Evolutionary conservation across 2,113 vertebrate genomes (phyloP), one percentile per base, ranked within the genome.

Genomic region (Triplophysa tibetana): DNA sequence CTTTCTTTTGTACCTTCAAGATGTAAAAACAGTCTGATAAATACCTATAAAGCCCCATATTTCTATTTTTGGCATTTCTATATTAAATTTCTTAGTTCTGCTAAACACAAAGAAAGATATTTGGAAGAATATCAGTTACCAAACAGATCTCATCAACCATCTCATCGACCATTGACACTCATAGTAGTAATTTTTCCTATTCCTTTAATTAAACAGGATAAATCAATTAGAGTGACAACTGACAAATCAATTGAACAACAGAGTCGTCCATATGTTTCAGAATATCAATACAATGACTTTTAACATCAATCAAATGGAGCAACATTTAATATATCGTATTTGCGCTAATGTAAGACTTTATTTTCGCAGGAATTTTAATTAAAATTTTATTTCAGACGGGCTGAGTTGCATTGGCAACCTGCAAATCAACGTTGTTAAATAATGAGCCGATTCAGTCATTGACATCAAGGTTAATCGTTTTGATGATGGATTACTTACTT

Each of bases 401-500:
- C 48, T 62, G 16, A 63, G 73, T 75, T 48, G 73, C 58, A 63
- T 75, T 24, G 62, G 60, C 23, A 75, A 48, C 60, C 63, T 75
- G 58, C 56, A 63, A 75, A 63, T 17, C 56, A 60, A 75, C 45
- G 58, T 43, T 63, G 21, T 75, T 29, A 21, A 75, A 48, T 75
- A 75, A 63, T 75, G 41, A 75, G 60, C 73, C 62, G 26, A 75
- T 75, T 48, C 43, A 21, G 5, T 63, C 73, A 75, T 8, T 74
- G 54, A 74, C 70, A 74, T 60, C 13, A 74, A 74, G 60, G 58
- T 75, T 75, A 75, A 75, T 75, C 50, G 60, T 75, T 63, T 38
- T 23, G 45, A 65, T 54, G n/a, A 48, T 65, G 62, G 29, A 70
- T 23, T 19, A 89, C 94, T 95, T 91, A 98, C 95, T 92, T 83